A percentile compares a stretch with the other conserved stretches of the same genome.
Conservation (phyloP, 1,140 invertebrate species). For the Oryctes rhinoceros region DNA sequence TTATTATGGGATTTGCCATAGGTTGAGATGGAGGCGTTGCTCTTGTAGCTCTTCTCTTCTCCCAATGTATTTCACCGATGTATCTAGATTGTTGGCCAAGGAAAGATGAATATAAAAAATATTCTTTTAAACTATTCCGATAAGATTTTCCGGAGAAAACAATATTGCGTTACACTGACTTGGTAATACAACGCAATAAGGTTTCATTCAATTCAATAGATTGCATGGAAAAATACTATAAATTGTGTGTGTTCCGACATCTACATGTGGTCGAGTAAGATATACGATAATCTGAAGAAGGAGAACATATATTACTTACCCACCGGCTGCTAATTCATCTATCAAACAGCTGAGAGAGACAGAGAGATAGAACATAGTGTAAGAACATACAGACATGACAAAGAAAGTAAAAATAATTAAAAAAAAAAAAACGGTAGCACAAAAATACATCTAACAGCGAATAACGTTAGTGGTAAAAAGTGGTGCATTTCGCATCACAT, state of each 20-base stretch:
- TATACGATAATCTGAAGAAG: constrained; percentile 8
- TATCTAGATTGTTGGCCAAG: constrained; percentile 59
- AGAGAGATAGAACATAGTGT: constrained; percentile 64
- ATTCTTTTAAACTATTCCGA: not conserved
- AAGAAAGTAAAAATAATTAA: constrained; percentile 36
- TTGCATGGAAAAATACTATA: constrained; percentile 57
- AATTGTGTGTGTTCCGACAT: constrained; percentile 22
- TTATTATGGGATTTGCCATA: constrained; percentile 89
- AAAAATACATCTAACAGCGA: constrained; percentile 31
- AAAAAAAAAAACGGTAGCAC: not conserved
- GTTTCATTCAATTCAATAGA: constrained; percentile 53
- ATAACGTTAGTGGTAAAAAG: not conserved
- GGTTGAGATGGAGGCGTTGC: constrained; percentile 49
- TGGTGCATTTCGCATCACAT: constrained; percentile 8
- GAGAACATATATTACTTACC: constrained; percentile 70
- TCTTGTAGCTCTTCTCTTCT: constrained; percentile 62
- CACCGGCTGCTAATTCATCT: constrained; percentile 81
- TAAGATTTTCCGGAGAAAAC: not conserved
- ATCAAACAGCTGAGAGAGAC: constrained; percentile 81
- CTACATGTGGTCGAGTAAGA: constrained; percentile 14
- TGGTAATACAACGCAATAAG: not conserved
- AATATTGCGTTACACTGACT: not conserved
- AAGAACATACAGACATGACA: constrained; percentile 48
- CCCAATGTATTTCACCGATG: constrained; percentile 68
- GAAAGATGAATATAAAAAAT: not conserved